Base-by-base conservation (phyloP, 2,888 invertebrate genomes). In the Epistrophe eligans region DNA sequence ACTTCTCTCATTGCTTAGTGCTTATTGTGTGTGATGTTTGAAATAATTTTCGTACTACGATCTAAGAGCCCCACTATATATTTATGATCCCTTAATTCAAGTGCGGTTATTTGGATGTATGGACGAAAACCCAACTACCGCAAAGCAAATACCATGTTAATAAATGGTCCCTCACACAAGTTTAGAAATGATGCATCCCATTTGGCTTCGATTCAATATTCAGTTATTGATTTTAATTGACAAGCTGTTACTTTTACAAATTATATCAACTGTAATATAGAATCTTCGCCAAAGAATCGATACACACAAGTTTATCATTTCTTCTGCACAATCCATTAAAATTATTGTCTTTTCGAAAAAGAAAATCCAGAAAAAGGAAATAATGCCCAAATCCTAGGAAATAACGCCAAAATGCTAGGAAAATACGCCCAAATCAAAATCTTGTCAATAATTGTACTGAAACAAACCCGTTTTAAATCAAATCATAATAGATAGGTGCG, bases 211-310 rank as follows among this genome's bases (percentile, higher is more conserved):
- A 43, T 79, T 80, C 71, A 79, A 84, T 71, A 52, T 84, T 80
- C 79, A 66, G 9, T 55, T 55, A 80, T 84, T 80, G 79, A 84
- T 84, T 76, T 32, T 50, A 84, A 84, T 79, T 79, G 79, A 79
- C 84, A 70, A 74, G 70, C 74, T 73, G 73, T 24, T 24, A 15
- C 28, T 15, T 55, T 55, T 28, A 28, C 24, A 24, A 24, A 2
- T 13, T 9, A 28, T 13, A 28, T 28, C 52, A 55, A 28, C 28
- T 67, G 35, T 73, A 73, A 52, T 52, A n/a, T 13, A 45, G n/a
- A n/a, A 45, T 45, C 7, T 45, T n/a, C 8, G 1, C 0, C 45
- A 8, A 45, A 5, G 45, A 43, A 1, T 9, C 10, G 4, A n/a
- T n/a, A 10, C 50, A 13, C 5, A 6, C 32, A 32, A 32, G 32